phyloP scores from a whole-genome alignment of 2,888 invertebrate species.

The Stegophylla sp. region DNA sequence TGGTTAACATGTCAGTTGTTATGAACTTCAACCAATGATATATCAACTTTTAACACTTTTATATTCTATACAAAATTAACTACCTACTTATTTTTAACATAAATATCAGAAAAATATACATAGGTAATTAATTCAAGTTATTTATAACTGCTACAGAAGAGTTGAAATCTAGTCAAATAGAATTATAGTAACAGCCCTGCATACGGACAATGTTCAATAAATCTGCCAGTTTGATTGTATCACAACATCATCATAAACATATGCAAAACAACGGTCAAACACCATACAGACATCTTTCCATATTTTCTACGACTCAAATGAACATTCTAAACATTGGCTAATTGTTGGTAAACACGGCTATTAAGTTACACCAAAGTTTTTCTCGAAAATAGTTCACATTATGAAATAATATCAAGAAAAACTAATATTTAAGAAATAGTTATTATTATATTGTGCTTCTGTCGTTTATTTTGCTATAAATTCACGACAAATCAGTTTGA shows the following conservation, averaged over 20 bases:
- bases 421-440: constrained; percentile 8
- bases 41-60: constrained; percentile 1
- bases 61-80: background rate
- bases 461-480: constrained; percentile 6
- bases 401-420: constrained; percentile 27
- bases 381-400: background rate
- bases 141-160: background rate
- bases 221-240: constrained; percentile 22
- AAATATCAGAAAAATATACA: too few species aligned
- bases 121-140: background rate
- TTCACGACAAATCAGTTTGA: background rate
- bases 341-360: background rate
- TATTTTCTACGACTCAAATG: constrained; percentile 7
- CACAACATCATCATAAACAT: constrained; percentile 33
- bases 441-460: constrained; percentile 11
- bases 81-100: background rate
- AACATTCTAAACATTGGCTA: background rate
- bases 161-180: background rate
- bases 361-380: constrained; percentile 9
- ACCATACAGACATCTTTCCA: constrained; percentile 1
- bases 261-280: constrained; percentile 9
- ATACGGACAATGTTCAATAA: constrained; percentile 48
- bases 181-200: background rate
- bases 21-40: background rate
- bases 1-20: background rate